These are phyloP conservation scores for Dasyurus viverrinus DNA, from an alignment of 2,113 vertebrate genomes.

Conservation along the genomic window DNA sequence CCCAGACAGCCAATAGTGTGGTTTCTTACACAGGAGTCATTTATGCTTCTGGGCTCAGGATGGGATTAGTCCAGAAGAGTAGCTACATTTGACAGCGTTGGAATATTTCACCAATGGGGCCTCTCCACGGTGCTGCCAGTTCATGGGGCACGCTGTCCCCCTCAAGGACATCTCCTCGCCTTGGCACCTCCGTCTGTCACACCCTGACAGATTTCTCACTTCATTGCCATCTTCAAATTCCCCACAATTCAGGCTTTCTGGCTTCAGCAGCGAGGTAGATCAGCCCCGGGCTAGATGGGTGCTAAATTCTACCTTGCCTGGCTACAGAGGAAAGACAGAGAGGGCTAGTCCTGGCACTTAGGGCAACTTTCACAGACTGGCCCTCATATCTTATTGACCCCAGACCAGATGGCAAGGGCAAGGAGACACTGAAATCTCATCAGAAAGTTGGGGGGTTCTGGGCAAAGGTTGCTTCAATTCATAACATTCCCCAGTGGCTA, in stretches of 20 bases:
- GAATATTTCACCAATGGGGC: background rate
- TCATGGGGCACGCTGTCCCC: background rate
- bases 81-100: too few relatives aligned
- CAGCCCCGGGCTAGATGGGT: too few relatives aligned
- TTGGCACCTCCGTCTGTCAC: background rate
- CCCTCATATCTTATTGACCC: background rate
- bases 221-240: background rate
- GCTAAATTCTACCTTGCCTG: background rate
- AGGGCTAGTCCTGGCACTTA: background rate
- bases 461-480: background rate
- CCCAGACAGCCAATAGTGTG: too few relatives aligned
- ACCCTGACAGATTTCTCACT: background rate
- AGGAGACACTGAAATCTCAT: background rate
- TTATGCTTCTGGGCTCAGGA: background rate
- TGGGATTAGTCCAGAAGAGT: background rate
- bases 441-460: background rate
- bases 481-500: background rate
- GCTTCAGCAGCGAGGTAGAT: background rate
- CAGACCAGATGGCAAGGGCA: background rate
- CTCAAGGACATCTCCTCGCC: background rate
- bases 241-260: background rate
- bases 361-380: too few relatives aligned
- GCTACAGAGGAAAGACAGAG: background rate
- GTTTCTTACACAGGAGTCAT: too few relatives aligned
- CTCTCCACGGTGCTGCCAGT: background rate